Evolutionary conservation across 2,113 vertebrate species (phyloP).

Genomic region (Sphyrna mokarran): DNA sequence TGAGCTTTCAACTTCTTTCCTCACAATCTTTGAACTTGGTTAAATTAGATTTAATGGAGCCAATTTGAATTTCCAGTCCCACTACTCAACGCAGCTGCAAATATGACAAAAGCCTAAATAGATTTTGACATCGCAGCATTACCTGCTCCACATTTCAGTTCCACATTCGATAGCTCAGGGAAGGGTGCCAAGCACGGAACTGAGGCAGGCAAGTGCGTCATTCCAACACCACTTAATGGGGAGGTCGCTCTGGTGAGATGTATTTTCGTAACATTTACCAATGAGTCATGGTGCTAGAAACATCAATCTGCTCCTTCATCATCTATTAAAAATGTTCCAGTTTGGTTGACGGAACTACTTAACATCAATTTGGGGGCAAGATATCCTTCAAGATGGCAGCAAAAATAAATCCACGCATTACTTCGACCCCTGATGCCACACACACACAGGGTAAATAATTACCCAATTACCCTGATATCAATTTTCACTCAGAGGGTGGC

Average conservation of each 20-base stretch:
- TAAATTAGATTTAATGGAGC: background rate
- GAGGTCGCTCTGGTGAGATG: background rate
- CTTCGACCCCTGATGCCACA: background rate
- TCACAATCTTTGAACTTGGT: background rate
- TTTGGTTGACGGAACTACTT: background rate
- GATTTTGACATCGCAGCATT: background rate
- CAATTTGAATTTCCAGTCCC: background rate
- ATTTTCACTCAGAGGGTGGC: too few relatives aligned
- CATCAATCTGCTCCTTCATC: background rate
- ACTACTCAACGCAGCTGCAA: background rate
- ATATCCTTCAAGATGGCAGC: background rate
- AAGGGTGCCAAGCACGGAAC: conserved; percentile 1
- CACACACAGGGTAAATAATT: too few relatives aligned
- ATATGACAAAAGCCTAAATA: conserved; percentile 8
- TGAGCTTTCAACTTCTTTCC: background rate
- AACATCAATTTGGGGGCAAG: background rate
- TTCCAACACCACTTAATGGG: too few relatives aligned
- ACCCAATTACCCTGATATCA: background rate
- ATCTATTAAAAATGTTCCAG: background rate
- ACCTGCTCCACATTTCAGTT: conserved; percentile 20
- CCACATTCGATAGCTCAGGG: conserved; percentile 25
- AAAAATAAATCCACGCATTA: background rate
- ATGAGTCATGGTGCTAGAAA: background rate
- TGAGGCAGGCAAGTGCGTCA: background rate
- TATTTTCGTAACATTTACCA: background rate